Conservation (phyloP, 2,888 invertebrate genomes). For the Aplocera efformata region DNA sequence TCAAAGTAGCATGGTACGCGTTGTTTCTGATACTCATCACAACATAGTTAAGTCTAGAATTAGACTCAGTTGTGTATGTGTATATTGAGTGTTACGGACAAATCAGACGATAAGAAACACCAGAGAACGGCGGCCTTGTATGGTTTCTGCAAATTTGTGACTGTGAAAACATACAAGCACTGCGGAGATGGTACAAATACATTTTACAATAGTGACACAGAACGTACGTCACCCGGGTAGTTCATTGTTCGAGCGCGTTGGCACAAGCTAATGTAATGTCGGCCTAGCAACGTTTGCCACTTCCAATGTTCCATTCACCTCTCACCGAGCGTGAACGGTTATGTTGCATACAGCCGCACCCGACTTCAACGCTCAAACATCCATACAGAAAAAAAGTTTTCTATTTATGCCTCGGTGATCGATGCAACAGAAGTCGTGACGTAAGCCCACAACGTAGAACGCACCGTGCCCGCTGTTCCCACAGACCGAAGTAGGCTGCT, state of each 20-base stretch:
- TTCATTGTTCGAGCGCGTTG: constrained; percentile 75
- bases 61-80: too few relatives aligned
- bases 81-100: too few relatives aligned
- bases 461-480: constrained; percentile 11
- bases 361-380: constrained; percentile 31
- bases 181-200: constrained; percentile 20
- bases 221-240: constrained; percentile 61
- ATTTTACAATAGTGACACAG: constrained; percentile 46
- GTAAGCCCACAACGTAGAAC: constrained; percentile 15
- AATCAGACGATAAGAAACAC: too few relatives aligned
- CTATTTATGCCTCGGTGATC: constrained; percentile 19
- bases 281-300: constrained; percentile 70
- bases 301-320: constrained; percentile 73
- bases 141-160: not conserved
- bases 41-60: too few relatives aligned
- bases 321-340: constrained; percentile 74
- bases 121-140: not conserved
- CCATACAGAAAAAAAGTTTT: constrained; percentile 14
- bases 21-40: too few relatives aligned
- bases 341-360: constrained; percentile 47
- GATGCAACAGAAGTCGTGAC: constrained; percentile 16
- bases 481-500: constrained; percentile 14
- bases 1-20: too few relatives aligned
- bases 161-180: not conserved
- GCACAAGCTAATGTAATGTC: constrained; percentile 70